Evolutionary conservation across 1,140 invertebrate genomes (phyloP), one percentile per base, ranked within the genome.

Genomic region (Pemphigus obesinymphae): DNA sequence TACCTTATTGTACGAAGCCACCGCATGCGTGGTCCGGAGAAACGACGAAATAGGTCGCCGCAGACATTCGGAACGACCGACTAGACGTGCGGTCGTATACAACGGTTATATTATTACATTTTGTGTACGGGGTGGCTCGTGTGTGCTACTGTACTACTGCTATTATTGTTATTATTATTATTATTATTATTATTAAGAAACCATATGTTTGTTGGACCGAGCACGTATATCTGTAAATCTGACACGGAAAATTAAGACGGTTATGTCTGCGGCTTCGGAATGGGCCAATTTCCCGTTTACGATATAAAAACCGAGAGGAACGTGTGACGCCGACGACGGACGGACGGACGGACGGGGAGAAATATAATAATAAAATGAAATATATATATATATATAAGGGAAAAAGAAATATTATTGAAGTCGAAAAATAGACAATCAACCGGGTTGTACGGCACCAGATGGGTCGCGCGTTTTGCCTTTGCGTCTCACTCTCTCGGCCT

Each of bases 361-460:
- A 55, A 76, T 29, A 31, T 23, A 34, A 11, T 17, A 23, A 78
- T 58, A 78, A 78, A 61, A 78, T 61, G 20, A 78, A 58, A 76
- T 53, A 53, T 75, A 75, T 50, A 75, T 50, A 50, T 17, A 53
- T 50, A 31, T 50, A 75, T 20, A 34, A 50, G 20, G 45, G 45
- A 75, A 75, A 15, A 15, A 78, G 53, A 78, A 78, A 78, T 78
- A 78, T 78, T 58, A 58, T 78, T 43, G 75, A 37, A 55, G 73
- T 76, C 45, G 75, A 61, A 58, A 78, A 78, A 78, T 78, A 78
- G 75, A 61, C 75, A 78, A 78, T 78, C 55, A 63, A 63, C 50
- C 55, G 37, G 55, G 23, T n/a, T 29, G 45, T 23, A 15, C 29
- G 50, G 76, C 55, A 26, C 76, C 76, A 80, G 76, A 80, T 80